phyloP scores from a whole-genome alignment of 1,140 invertebrate species.

The Panagrolaimus sp. region DNA sequence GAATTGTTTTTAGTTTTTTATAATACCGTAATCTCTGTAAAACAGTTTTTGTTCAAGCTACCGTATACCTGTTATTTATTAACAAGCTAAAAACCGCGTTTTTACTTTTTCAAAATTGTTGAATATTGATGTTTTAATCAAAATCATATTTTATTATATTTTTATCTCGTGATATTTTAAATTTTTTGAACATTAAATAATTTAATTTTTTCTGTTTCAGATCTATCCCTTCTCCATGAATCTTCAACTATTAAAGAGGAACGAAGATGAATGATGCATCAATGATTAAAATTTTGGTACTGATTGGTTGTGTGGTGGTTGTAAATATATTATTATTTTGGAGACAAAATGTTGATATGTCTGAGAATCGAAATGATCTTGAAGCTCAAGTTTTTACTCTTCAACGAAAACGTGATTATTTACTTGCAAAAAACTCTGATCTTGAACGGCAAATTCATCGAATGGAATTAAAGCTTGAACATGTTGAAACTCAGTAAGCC shows the following conservation, averaged over 20 bases:
- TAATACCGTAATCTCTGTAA: too few relatives aligned
- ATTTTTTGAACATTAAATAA: not conserved
- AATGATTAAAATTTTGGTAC: conserved; percentile 22
- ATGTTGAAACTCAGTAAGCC: conserved; percentile 42
- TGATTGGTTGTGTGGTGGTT: conserved; percentile 20
- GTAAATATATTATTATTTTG: conserved; percentile 7
- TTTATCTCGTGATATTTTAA: not conserved
- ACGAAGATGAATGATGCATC: conserved; percentile 29
- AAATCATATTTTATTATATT: too few relatives aligned
- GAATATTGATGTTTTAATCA: too few relatives aligned
- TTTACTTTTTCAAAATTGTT: too few relatives aligned
- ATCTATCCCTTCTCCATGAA: not conserved
- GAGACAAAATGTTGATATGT: conserved; percentile 32
- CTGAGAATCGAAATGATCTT: conserved; percentile 19
- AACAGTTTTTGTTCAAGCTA: too few relatives aligned
- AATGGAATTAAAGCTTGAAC: conserved; percentile 36
- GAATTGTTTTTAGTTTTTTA: too few relatives aligned
- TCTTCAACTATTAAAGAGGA: conserved; percentile 21
- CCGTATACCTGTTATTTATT: too few relatives aligned
- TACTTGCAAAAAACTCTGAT: conserved; percentile 36
- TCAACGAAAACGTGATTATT: conserved; percentile 27
- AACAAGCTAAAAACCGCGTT: too few relatives aligned
- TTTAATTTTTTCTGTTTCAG: not conserved
- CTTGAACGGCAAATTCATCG: conserved; percentile 43
- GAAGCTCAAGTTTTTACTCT: conserved; percentile 33